phyloP scores from a whole-genome alignment of 2,888 invertebrate genomes.

The Synergus gifuensis region DNA sequence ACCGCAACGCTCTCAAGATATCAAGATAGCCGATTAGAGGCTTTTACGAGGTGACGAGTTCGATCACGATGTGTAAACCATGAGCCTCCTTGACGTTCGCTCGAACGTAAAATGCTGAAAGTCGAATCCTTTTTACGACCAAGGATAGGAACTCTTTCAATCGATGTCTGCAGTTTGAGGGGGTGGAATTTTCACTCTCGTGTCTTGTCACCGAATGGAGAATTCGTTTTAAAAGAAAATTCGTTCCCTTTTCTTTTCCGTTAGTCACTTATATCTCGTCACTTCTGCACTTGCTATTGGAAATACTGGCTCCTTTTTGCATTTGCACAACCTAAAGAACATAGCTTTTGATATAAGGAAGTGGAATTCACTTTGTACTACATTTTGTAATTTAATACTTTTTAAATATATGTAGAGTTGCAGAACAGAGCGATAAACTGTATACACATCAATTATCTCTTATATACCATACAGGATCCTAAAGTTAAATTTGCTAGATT shows the following conservation, averaged over 20 bases:
- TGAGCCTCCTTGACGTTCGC: conserved; percentile 65
- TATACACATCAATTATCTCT: too few species aligned
- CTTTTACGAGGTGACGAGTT: conserved; percentile 69
- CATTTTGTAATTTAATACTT: too few species aligned
- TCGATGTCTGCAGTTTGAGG: conserved; percentile 34
- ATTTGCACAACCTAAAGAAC: neutral
- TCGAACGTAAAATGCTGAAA: conserved; percentile 55
- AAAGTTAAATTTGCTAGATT: conserved; percentile 52
- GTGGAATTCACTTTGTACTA: too few species aligned
- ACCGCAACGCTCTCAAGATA: conserved; percentile 59
- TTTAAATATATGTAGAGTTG: too few species aligned
- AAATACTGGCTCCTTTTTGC: neutral
- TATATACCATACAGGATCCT: conserved; percentile 34
- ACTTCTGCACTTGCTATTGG: neutral
- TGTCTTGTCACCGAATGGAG: conserved; percentile 47
- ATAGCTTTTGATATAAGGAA: too few species aligned
- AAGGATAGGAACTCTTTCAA: conserved; percentile 50
- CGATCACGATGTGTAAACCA: conserved; percentile 73
- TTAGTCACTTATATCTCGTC: neutral
- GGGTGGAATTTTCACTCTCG: conserved; percentile 44
- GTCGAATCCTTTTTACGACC: conserved; percentile 61
- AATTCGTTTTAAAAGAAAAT: conserved; percentile 52
- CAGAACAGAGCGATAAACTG: too few species aligned
- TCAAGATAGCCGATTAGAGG: conserved; percentile 61
- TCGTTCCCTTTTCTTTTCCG: conserved; percentile 10